A percentile compares a stretch with the other conserved stretches of the same genome.
Evolutionary conservation across 2,888 invertebrate genomes (phyloP).

Genomic region (Apoda limacodes): DNA sequence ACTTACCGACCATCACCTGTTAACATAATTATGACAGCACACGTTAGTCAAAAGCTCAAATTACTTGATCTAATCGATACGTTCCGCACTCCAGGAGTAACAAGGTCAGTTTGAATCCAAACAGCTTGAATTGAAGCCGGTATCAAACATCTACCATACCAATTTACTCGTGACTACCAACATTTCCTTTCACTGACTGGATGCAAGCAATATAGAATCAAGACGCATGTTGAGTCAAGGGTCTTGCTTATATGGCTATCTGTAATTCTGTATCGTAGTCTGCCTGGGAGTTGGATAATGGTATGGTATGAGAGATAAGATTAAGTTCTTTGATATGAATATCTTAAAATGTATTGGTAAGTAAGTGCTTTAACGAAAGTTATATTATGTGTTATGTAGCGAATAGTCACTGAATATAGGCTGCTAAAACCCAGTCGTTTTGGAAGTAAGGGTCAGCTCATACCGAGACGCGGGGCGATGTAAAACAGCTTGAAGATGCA

Average conservation of each 20-base stretch:
- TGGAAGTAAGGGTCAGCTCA: no score
- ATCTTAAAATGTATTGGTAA: no score
- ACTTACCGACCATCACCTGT: no score
- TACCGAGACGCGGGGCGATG: no score
- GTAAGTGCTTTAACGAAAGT: no score
- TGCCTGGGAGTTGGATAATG: constrained; percentile 26
- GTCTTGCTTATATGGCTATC: constrained; percentile 35
- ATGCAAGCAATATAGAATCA: constrained; percentile 18
- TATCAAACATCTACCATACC: constrained; percentile 34
- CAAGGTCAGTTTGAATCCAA: constrained; percentile 25
- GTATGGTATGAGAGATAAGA: constrained; percentile 22
- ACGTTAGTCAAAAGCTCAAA: no score
- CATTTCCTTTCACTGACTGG: constrained; percentile 14
- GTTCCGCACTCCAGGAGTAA: constrained; percentile 25
- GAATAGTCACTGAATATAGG: no score
- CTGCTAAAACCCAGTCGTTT: no score
- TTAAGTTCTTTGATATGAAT: no score
- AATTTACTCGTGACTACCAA: constrained; percentile 16
- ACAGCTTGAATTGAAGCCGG: constrained; percentile 30
- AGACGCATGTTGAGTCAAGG: constrained; percentile 32
- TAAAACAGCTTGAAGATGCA: no score
- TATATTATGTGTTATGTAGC: no score
- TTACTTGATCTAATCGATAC: constrained; percentile 27
- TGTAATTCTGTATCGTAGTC: constrained; percentile 38
- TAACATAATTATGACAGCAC: constrained; percentile 2